These are phyloP conservation scores for Tragelaphus eurycerus DNA, from an alignment of 2,797 vertebrate genomes.

Conservation along the genomic window DNA sequence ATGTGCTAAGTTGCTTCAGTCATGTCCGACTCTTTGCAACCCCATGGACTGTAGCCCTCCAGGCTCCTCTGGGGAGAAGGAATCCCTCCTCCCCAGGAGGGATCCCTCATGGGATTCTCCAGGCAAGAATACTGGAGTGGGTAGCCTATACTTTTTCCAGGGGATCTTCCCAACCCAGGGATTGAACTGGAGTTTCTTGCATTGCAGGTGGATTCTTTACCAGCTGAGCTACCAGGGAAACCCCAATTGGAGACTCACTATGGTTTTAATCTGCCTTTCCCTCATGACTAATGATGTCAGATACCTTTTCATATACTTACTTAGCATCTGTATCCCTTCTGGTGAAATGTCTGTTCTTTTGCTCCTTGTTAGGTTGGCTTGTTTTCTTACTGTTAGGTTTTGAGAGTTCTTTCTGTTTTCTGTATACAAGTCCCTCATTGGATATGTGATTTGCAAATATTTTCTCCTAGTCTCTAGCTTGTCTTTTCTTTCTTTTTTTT, in stretches of 20 bases:
- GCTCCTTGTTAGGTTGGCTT: not conserved
- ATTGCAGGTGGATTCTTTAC: not conserved
- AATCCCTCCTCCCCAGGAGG: not conserved
- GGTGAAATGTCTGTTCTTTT: not conserved
- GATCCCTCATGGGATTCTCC: not conserved
- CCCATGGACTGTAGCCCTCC: not conserved
- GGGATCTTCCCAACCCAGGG: not conserved
- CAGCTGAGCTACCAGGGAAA: not conserved
- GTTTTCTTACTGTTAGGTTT: not conserved
- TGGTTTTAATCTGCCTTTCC: not conserved
- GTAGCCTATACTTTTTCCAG: not conserved
- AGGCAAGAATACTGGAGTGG: not conserved
- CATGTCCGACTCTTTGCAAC: not conserved
- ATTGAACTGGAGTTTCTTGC: not conserved
- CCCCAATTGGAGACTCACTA: not conserved
- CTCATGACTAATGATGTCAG: too few species aligned
- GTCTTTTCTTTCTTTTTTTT: not conserved
- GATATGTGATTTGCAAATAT: not conserved
- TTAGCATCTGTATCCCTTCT: not conserved
- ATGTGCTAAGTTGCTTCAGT: not conserved
- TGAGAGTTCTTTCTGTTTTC: not conserved
- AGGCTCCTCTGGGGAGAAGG: not conserved
- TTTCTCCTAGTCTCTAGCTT: not conserved
- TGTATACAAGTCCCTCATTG: not conserved
- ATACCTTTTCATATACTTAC: not conserved